Base-by-base conservation (phyloP, 2,888 invertebrate species). In the Ophioninae sp. region DNA sequence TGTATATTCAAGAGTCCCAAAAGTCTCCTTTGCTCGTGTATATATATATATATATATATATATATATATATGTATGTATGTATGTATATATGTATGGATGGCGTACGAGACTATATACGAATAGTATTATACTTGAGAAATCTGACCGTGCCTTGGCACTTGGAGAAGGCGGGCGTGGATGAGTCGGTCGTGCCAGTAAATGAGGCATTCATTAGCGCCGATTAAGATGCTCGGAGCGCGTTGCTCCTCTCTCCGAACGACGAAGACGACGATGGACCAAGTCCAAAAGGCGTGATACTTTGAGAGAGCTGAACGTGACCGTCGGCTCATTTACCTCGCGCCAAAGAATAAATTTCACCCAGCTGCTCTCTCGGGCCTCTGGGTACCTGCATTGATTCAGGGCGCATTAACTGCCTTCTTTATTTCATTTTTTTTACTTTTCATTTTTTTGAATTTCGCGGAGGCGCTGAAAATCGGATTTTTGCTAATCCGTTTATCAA, bases 121-220 rank as follows among this genome's bases (percentile, higher is more conserved):
- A 50, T 65, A 50, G 59, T 62, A 62, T 59, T 74, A 78, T 61
- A 73, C 68, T 79, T 57, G 74, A 76, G 79, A 75, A 82, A 74
- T 82, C 75, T 76, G 39, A 57, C 57, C 78, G 50, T 21, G 37
- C 10, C 64, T 21, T 72, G 30, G 23, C 50, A 56, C 10, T 72
- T 44, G 6, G 62, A 61, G 39, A 64, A 59, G 64, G 21, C 77
- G 79, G 81, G 70, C 78, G 83, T 85, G 85, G 85, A 50, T 50
- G 85, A 85, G 84, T 84, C 74, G 85, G 84, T 80, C 82, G 83
- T 65, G 68, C 68, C 73, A 79, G 82, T 85, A 86, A 87, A 87
- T 86, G 88, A 87, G 88, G 84, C 87, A 88, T 91, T 91, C 90
- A 89, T 91, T 91, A 90, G 88, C 88, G 85, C 79, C 88, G 87